Base-by-base conservation (phyloP, 2,888 invertebrate species). In the Drosophila niveifrons region DNA sequence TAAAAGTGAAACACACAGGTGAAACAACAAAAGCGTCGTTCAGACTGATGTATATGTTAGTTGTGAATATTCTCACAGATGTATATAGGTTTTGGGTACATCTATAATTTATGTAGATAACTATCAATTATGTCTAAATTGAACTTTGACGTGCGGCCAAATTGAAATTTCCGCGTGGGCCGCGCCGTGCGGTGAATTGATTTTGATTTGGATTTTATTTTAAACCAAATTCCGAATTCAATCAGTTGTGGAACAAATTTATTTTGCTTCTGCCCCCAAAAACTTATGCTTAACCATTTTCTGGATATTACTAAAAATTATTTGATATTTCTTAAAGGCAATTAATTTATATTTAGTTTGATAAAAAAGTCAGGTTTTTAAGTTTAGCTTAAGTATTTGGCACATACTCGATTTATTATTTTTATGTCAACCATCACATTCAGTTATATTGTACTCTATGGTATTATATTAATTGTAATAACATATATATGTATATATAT, bases 71-170 rank as follows among this genome's bases (percentile, higher is more conserved):
- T 23, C 23, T 23, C 23, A 23, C 23, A 23, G 4, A 23, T 18
- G 4, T 18, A 29, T 8, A 29, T 29, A 29, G 9, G 36, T 9
- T 39, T 17, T 36, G n/a, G 11, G n/a, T 8, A 10, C 41, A 11
- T 39, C 4, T 53, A 55, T 57, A 36, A 59, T 59, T 50, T 61
- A 48, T 50, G 50, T 47, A 43, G 46, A 44, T 64, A 68, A 47
- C 67, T 73, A 86, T 86, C 81, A 83, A 82, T 83, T 83, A 74
- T 71, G 71, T 53, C 71, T 47, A 74, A 81, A 87, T 84, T 87
- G 87, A 87, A 82, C 82, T 82, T 87, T 82, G 82, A 81, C 78
- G 72, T 66, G 63, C 43, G 39, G 13, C n/a, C 64, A 72, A 73
- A 68, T 77, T 68, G 44, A 55, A 68, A 69, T 57, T 48, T 50